Conservation (phyloP, 2,888 invertebrate species). For the Pseudolycoriella hygida region DNA sequence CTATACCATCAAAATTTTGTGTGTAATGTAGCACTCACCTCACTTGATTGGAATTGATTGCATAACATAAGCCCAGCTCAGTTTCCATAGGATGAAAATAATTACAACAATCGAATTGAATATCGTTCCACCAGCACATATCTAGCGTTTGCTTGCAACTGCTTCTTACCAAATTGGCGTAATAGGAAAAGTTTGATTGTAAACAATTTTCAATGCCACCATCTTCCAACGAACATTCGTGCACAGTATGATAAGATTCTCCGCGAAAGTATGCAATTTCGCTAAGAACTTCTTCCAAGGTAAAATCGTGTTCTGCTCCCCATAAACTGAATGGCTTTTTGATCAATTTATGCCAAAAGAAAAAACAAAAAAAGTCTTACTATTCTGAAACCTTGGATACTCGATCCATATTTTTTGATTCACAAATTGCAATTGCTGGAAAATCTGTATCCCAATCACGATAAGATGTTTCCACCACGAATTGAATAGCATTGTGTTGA, state of each 20-base stretch:
- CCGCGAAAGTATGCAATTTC: conserved; percentile 54
- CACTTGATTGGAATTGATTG: conserved; percentile 42
- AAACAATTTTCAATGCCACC: conserved; percentile 43
- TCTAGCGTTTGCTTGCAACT: conserved; percentile 36
- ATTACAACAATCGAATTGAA: conserved; percentile 42
- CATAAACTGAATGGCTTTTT: conserved; percentile 34
- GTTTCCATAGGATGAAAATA: conserved; percentile 46
- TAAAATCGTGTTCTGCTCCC: conserved; percentile 45
- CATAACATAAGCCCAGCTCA: conserved; percentile 47
- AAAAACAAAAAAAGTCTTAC: conserved; percentile 22
- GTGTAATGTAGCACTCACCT: no score
- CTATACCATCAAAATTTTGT: no score
- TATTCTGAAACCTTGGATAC: conserved; percentile 43
- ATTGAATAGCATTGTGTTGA: conserved; percentile 51
- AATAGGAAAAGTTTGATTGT: conserved; percentile 38
- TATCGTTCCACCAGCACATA: conserved; percentile 42
- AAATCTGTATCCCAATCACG: conserved; percentile 54
- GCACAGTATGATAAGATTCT: conserved; percentile 42
- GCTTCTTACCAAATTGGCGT: conserved; percentile 39
- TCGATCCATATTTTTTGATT: conserved; percentile 40
- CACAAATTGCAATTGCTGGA: conserved; percentile 55
- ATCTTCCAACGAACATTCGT: conserved; percentile 33
- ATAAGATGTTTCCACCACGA: conserved; percentile 57
- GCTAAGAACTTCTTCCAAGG: conserved; percentile 49
- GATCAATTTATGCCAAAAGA: neutral